Conservation (phyloP, 2,113 vertebrate genomes). For the Seriola rivoliana region DNA sequence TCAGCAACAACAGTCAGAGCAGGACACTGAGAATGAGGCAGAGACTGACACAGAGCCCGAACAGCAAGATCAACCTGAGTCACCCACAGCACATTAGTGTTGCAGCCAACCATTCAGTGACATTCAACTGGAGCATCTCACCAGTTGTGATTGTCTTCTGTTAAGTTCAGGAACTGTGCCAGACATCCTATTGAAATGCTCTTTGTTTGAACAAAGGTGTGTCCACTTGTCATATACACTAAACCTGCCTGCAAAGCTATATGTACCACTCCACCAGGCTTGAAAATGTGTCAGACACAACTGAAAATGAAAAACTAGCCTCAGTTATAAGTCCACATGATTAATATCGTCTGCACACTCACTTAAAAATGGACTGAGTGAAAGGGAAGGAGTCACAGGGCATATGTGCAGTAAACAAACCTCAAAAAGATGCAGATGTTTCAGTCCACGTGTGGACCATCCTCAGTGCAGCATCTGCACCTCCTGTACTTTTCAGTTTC, state of each 20-base stretch:
- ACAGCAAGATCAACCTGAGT: slow-evolving; percentile 37
- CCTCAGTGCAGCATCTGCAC: neutral
- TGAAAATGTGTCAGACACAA: neutral
- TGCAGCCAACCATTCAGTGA: neutral
- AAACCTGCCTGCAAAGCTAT: too few species aligned
- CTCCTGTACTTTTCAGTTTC: neutral
- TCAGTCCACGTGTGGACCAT: neutral
- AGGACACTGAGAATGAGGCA: slow-evolving; percentile 29
- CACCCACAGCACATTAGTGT: neutral
- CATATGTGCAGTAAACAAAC: neutral
- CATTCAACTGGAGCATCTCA: neutral
- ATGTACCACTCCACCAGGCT: neutral
- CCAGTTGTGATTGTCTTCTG: neutral
- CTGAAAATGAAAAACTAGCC: neutral
- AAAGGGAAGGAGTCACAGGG: neutral
- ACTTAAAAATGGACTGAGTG: neutral
- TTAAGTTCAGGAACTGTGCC: neutral
- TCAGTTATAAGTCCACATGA: neutral
- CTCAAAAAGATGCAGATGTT: neutral
- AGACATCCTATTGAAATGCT: neutral
- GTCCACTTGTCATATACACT: neutral
- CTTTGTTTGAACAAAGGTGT: neutral
- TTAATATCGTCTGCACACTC: neutral
- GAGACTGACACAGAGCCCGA: slow-evolving; percentile 51
- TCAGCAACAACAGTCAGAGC: slow-evolving; percentile 55